phyloP scores from a whole-genome alignment of 1,140 invertebrate species.

The Scaptomyza pallida region DNA sequence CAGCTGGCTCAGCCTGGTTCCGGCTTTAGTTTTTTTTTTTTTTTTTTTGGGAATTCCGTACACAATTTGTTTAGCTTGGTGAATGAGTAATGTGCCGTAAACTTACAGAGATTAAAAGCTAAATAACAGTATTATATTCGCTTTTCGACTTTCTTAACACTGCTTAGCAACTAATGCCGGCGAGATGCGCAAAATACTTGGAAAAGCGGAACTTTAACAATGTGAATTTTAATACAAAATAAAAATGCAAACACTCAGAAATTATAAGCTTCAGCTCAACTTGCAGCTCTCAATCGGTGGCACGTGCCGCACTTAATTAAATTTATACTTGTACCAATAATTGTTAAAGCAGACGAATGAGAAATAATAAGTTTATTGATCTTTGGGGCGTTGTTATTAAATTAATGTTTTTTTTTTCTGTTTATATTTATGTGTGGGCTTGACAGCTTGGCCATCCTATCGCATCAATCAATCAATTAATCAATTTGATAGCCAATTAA shows the following conservation, averaged over 20 bases:
- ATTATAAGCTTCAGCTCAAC: neutral
- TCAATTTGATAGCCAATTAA: constrained; percentile 65
- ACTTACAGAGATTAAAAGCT: constrained; percentile 25
- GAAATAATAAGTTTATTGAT: constrained; percentile 56
- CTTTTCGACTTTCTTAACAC: neutral
- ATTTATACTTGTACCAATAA: constrained; percentile 4
- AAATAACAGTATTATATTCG: constrained; percentile 16
- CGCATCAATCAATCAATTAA: constrained; percentile 58
- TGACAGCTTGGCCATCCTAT: constrained; percentile 33
- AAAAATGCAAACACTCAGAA: neutral
- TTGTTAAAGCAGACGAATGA: constrained; percentile 29
- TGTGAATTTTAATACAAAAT: neutral
- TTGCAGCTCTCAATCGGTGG: neutral
- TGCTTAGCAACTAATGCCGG: constrained; percentile 8
- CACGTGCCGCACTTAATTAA: constrained; percentile 6
- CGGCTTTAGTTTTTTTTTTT: constrained; percentile 17
- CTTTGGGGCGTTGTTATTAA: constrained; percentile 30
- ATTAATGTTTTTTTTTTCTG: constrained; percentile 42
- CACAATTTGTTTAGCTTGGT: constrained; percentile 25
- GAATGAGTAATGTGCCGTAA: constrained; percentile 42
- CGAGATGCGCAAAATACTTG: neutral
- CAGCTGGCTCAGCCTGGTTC: constrained; percentile 20
- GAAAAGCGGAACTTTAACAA: neutral
- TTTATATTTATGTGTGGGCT: constrained; percentile 30
- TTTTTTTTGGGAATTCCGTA: constrained; percentile 22